Base-by-base conservation (phyloP, 2,113 vertebrate species). In the Vicugna pacos region DNA sequence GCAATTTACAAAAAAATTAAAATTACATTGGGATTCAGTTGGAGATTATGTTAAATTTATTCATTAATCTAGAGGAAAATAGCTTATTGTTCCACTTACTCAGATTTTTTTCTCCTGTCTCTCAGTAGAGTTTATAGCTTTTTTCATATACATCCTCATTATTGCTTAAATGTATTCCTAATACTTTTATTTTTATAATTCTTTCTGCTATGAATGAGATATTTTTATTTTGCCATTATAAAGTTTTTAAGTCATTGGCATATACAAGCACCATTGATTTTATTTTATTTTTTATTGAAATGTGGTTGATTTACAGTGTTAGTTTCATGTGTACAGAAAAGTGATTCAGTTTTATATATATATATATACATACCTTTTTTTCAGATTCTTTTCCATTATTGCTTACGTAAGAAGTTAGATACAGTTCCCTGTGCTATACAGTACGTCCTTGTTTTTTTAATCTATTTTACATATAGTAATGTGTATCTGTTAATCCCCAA, bases 201-300 rank as follows among this genome's bases (percentile, higher is more conserved):
- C 16, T 81, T 87, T 95, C 28, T 86, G 54, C 48, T 81, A 2
- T 88, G n/a, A 72, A 88, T 81, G 50, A 72, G 35, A 92, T 92
- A 4, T 80, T 70, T 93, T 79, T 72, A 24, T 86, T 85, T 95
- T 80, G 20, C 8, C 42, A 62, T 90, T 62, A 42, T 70, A 26
- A 26, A 56, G 17, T 76, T 95, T 85, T 81, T 56, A 72, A 56
- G 8, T 92, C 52, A 38, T 80, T 86, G 52, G 17, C 14, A 32
- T 62, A 72, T 73, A 38, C n/a, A 79, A 79, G 56, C 69, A 70
- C 64, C n/a, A 91, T 35, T 86, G 42, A 69, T 64, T 87, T 91
- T 81, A 35, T 35, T 35, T 35, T 35, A 35, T 35, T 35, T 35
- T 35, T 35, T 35, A 35, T 35, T 35, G 35, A 35, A 35, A 35